Evolutionary conservation across 1,140 invertebrate species (phyloP).

Genomic region (Drosophila lini): DNA sequence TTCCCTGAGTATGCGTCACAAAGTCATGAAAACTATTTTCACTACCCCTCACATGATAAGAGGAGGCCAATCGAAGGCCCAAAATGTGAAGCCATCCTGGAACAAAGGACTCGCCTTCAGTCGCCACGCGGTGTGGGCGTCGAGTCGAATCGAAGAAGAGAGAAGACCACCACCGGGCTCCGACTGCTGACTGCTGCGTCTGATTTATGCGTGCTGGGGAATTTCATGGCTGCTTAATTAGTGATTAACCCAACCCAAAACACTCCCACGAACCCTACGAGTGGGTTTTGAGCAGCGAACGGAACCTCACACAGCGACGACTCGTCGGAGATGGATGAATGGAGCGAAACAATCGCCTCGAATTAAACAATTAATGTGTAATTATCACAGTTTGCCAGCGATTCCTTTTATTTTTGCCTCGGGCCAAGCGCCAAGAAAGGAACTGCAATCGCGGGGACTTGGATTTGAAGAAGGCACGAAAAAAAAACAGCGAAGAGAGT

Average conservation of each 20-base stretch:
- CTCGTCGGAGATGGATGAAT: constrained; percentile 39
- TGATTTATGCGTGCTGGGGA: constrained; percentile 60
- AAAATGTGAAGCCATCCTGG: constrained; percentile 28
- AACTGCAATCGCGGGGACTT: constrained; percentile 8
- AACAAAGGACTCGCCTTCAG: constrained; percentile 43
- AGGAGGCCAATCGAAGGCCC: constrained; percentile 12
- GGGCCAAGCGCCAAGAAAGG: constrained; percentile 50
- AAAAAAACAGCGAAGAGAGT: constrained; percentile 37
- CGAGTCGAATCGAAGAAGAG: constrained; percentile 7
- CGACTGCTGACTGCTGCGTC: constrained; percentile 15
- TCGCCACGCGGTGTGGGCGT: constrained; percentile 29
- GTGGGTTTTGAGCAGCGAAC: constrained; percentile 41
- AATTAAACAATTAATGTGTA: constrained; percentile 82
- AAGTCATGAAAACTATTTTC: constrained; percentile 34
- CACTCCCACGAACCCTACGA: constrained; percentile 53
- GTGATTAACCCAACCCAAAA: constrained; percentile 55
- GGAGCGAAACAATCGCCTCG: constrained; percentile 56
- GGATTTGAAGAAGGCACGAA: neutral
- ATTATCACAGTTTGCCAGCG: constrained; percentile 77
- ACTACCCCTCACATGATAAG: constrained; percentile 36
- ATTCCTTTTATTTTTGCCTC: constrained; percentile 32
- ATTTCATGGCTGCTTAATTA: constrained; percentile 73
- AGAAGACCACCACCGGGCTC: constrained; percentile 57
- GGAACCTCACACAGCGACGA: constrained; percentile 64
- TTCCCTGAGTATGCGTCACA: constrained; percentile 60